Percentiles rank a stretch among this genome's conserved stretches.
Evolutionary conservation across 2,888 invertebrate species (phyloP).

Genomic region (Microctonus brassicae): DNA sequence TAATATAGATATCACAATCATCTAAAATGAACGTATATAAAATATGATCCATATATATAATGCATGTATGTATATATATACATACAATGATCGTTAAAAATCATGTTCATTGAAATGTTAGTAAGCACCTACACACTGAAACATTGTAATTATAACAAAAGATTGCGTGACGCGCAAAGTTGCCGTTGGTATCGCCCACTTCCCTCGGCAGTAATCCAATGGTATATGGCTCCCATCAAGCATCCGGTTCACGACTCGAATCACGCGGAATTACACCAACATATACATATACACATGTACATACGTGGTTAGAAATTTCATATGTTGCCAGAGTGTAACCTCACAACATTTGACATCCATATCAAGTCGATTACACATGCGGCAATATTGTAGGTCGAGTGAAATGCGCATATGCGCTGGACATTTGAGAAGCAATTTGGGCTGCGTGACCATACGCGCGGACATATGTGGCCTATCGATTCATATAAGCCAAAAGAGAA

Average conservation of each 20-base stretch:
- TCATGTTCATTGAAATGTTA: not conserved
- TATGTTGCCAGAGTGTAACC: slow-evolving; percentile 6
- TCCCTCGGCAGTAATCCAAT: slow-evolving; percentile 26
- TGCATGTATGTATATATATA: not conserved
- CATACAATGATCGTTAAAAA: not conserved
- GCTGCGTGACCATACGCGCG: slow-evolving; percentile 11
- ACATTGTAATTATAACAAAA: slow-evolving; percentile 12
- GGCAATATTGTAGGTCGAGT: slow-evolving; percentile 8
- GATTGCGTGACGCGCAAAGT: slow-evolving; percentile 29
- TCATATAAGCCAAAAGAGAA: not conserved
- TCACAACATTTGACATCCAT: slow-evolving; percentile 31
- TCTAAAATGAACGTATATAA: no score
- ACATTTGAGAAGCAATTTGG: slow-evolving; percentile 15
- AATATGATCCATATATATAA: no score
- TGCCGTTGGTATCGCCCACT: slow-evolving; percentile 25
- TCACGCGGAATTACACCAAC: slow-evolving; percentile 13
- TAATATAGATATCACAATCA: no score
- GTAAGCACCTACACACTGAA: not conserved
- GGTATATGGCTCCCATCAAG: slow-evolving; percentile 6
- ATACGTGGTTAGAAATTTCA: slow-evolving; percentile 26
- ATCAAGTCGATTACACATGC: slow-evolving; percentile 30
- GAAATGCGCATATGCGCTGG: not conserved
- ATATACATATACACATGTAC: not conserved
- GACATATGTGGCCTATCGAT: slow-evolving; percentile 24
- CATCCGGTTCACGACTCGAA: slow-evolving; percentile 34